Evolutionary conservation across 2,888 invertebrate species (phyloP), one percentile per base, ranked within the genome.

Genomic region (Macaria notata): DNA sequence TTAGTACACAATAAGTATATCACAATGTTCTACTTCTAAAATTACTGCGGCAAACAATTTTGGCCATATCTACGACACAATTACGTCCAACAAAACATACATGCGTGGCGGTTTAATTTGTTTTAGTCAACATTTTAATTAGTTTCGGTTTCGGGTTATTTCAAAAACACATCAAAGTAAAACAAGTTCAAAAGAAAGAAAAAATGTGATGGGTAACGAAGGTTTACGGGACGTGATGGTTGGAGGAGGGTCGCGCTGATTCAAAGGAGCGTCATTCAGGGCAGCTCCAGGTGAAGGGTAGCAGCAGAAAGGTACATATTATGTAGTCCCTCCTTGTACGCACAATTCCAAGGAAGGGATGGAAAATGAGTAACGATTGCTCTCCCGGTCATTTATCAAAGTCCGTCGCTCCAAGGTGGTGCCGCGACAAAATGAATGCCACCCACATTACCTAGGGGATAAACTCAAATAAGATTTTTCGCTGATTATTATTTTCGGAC

Each of bases 281-380:
- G 68, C 72, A 65, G 72, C 64, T 71, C 65, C 71, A 71, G 66
- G 74, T 72, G 70, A 64, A 65, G 70, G 70, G 69, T 68, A 65
- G 65, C 69, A 69, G 78, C 73, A 78, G 79, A 82, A 82, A 81
- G 78, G 81, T 78, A 74, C 73, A 73, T 78, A 80, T 81, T 79
- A 78, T 72, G 70, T 62, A 72, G 69, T 64, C 66, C 72, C 70
- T 54, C 62, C 57, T 68, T 69, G 65, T 65, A 68, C 65, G 71
- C 73, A 72, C 75, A 78, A 78, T 78, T 75, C 75, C 67, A 67
- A 78, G 79, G 78, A 71, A 76, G 79, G 81, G 81, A 79, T 81
- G 80, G 83, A 83, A 85, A 88, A 88, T 88, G 84, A 87, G 84
- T 83, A 83, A 83, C 82, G 84, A 83, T 83, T 83, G 78, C 79